Evolutionary conservation across 2,888 invertebrate species (phyloP), one percentile per base, ranked within the genome.

Genomic region (Parapristionchus giblindavisi): DNA sequence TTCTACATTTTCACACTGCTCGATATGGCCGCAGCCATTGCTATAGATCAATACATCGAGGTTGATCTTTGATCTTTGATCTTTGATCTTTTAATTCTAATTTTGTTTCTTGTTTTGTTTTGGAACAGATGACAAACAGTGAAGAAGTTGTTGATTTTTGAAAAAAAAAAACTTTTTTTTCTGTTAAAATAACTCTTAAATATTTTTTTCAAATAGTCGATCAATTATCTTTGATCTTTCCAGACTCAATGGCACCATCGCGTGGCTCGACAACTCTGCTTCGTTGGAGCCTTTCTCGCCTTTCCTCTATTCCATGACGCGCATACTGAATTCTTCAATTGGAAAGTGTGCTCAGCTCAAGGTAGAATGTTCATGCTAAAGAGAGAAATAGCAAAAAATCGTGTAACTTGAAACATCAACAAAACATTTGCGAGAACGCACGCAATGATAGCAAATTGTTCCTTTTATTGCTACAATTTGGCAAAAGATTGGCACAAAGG

Each of bases 241-340:
- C 65, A 68, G 68, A n/a, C 52, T 1, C 27, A 51, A 3, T 36
- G 29, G 21, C 27, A 29, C 14, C 51, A 29, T 32, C 68, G 52
- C 8, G 29, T 38, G 14, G 4, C 36, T 36, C 48, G 34, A 24
- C 27, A 52, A 34, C n/a, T 68, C 2, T 17, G 34, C 52, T 68
- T 51, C 36, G 34, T 68, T 36, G n/a, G 51, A 29, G 21, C 68
- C n/a, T 68, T 52, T 27, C 14, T 52, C n/a, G 17, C 68, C 24
- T 68, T 52, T 27, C 68, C 68, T 2, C 21, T 68, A n/a, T n/a
- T 68, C 51, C 52, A 68, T 52, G 24, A 32, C n/a, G 43, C 68
- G 1, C 68, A 68, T 27, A 36, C 36, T 24, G 68, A 68, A 27
- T 68, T 68, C 68, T n/a, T 68, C n/a, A 27, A 34, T 1, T 24